phyloP scores from a whole-genome alignment of 2,113 vertebrate genomes.

The Mesembrinibis cayennensis region DNA sequence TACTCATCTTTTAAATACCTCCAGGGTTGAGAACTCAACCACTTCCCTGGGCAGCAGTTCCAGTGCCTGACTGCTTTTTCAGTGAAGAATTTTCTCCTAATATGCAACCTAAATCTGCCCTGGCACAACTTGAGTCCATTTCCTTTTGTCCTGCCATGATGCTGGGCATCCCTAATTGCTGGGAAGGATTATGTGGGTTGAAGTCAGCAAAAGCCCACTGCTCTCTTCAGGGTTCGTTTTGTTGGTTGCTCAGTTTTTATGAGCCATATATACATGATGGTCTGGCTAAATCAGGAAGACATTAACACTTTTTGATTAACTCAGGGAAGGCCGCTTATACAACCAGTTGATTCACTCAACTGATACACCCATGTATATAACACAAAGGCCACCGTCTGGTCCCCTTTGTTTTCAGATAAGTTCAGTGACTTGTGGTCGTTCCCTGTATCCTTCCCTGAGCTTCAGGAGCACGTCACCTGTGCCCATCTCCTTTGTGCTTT shows the following conservation, averaged over 20 bases:
- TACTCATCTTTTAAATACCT: no score
- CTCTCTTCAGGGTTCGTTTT: not conserved
- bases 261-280: not conserved
- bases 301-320: not conserved
- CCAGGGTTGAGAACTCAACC: no score
- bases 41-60: no score
- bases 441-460: not conserved
- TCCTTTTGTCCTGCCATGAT: no score
- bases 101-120: no score
- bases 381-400: no score
- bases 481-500: not conserved
- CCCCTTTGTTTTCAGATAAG: not conserved
- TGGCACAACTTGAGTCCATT: no score
- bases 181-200: accelerated
- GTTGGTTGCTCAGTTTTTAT: not conserved
- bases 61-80: no score
- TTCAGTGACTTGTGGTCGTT: not conserved
- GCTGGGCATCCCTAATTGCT: not conserved
- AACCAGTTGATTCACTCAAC: not conserved
- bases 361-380: not conserved
- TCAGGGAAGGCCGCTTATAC: not conserved
- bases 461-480: not conserved
- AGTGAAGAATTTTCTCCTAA: no score
- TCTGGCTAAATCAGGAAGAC: not conserved
- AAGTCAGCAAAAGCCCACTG: not conserved